Percentiles rank a stretch among this genome's conserved stretches.
Evolutionary conservation across 2,797 vertebrate genomes (phyloP).

Genomic region (Sarcoramphus papa): DNA sequence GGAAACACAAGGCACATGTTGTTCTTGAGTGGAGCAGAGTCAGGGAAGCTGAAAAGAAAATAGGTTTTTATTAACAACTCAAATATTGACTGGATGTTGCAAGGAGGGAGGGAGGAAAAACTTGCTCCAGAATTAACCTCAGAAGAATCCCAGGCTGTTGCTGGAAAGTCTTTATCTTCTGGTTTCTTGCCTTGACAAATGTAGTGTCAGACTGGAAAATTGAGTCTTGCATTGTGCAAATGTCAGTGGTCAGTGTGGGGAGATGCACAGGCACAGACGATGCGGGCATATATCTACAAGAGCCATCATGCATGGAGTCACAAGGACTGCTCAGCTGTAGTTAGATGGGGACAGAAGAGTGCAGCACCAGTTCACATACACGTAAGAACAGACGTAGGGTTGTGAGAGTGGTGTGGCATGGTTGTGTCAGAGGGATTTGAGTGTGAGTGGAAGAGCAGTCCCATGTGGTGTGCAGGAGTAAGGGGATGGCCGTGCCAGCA

Average conservation of each 20-base stretch:
- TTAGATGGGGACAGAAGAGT: neutral
- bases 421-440: neutral
- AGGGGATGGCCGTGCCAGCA: neutral
- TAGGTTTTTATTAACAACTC: conserved; percentile 46
- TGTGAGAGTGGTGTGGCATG: neutral
- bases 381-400: accelerated
- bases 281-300: neutral
- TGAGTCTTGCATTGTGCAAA: neutral
- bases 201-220: neutral
- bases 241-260: neutral
- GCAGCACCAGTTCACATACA: neutral
- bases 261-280: neutral
- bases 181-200: neutral
- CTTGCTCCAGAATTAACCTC: neutral
- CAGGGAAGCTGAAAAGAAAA: conserved; percentile 24
- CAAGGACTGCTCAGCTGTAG: no score
- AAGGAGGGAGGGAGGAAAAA: neutral
- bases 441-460: neutral
- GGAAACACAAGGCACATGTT: conserved; percentile 19
- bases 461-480: neutral
- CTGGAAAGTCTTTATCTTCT: neutral
- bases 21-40: conserved; percentile 24
- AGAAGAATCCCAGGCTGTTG: neutral
- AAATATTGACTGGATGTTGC: conserved; percentile 48
- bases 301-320: accelerated